Percentiles rank a stretch among this genome's conserved stretches.
Conservation (phyloP, 2,113 vertebrate species). For the Oreocharis arfaki region DNA sequence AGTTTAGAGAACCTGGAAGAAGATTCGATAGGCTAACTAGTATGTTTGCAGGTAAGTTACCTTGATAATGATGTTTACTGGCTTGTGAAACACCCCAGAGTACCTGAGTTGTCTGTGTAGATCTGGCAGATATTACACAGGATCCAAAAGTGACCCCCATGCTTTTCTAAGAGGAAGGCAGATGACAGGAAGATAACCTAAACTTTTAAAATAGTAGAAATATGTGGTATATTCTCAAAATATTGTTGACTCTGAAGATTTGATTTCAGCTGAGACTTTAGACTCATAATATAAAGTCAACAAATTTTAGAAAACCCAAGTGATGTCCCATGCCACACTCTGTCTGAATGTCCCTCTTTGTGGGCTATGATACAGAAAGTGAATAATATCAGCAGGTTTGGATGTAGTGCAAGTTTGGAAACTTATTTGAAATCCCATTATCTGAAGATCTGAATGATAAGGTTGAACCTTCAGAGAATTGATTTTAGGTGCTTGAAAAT, state of each 20-base stretch:
- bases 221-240: neutral
- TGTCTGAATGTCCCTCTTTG: neutral
- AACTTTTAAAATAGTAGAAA: neutral
- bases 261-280: neutral
- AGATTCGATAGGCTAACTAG: neutral
- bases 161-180: neutral
- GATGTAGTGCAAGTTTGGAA: neutral
- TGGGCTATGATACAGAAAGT: neutral
- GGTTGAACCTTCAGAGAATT: neutral
- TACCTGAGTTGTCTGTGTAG: fast-evolving
- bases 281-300: neutral
- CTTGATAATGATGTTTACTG: neutral
- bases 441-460: neutral
- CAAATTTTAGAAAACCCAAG: neutral
- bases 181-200: neutral
- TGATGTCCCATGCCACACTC: too few species aligned
- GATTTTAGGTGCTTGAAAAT: neutral
- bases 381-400: neutral
- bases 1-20: neutral
- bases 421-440: neutral
- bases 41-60: neutral
- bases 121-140: neutral
- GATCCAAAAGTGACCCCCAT: neutral
- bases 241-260: neutral
- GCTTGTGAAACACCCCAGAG: neutral